Evolutionary conservation across 2,797 vertebrate species (phyloP), one percentile per base, ranked within the genome.

Genomic region (Mormyrus proboscirostris): DNA sequence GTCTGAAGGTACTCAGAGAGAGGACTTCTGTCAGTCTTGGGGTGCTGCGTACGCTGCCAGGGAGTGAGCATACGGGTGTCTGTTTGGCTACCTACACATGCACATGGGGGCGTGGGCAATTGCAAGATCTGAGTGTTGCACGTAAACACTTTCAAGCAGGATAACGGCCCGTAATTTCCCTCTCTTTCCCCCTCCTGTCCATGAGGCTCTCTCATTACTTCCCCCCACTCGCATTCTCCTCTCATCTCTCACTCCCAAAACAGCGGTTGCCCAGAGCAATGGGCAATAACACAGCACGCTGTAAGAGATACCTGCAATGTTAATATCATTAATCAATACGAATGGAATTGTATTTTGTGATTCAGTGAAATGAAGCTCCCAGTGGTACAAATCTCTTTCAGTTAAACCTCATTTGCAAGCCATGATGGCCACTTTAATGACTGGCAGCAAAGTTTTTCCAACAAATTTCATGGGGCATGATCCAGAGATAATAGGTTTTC

Each of bases 401-500:
- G 91, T 93, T 90, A 98, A 98, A 98, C 95, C 98, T 98, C 96
- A 99, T 99, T 99, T 99, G 97, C 96, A 96, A 97, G 96, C 97
- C 97, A 99, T 98, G 97, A 99, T 99, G 98, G 98, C 97, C 96
- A 97, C 97, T 98, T 97, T 98, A 98, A 99, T 99, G 97, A 99
- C 96, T 97, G 96, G 97, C 97, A 98, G 98, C 97, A 98, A 99
- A 99, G 98, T 99, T 99, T 99, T 98, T 99, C 98, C 97, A 99
- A 99, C 98, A 99, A 98, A 99, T 99, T 99, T 99, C 98, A 99
- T 99, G 98, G 98, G 98, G 98, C 98, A 99, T 99, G 98, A 99
- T 99, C 98, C 98, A 99, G 99, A 99, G 98, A 99, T 99, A 99
- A 99, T 99, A 99, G 98, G 98, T 99, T 99, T 99, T 99, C 98